phyloP scores from a whole-genome alignment of 2,797 vertebrate species.

The Morus bassanus region DNA sequence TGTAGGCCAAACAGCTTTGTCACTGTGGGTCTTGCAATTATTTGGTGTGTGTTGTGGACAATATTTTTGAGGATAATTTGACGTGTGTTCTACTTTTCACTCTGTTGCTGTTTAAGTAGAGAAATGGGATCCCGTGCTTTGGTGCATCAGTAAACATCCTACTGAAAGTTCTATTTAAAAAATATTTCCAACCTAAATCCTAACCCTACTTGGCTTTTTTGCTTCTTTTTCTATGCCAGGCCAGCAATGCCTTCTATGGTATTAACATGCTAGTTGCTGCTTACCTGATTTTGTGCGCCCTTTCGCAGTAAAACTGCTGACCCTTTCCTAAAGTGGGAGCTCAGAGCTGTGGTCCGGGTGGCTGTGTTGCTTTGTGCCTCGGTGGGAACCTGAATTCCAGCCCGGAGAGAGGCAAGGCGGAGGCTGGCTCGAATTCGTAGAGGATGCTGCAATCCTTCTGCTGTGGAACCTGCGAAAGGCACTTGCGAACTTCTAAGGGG shows the following conservation, averaged over 20 bases:
- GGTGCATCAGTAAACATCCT: background rate
- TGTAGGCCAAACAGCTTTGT: background rate
- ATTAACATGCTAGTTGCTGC: background rate
- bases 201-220: background rate
- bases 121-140: background rate
- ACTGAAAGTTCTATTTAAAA: background rate
- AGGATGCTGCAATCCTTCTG: background rate
- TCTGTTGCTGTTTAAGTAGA: background rate
- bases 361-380: background rate
- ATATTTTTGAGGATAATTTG: background rate
- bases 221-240: background rate
- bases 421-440: background rate
- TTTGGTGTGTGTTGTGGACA: background rate
- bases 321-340: background rate
- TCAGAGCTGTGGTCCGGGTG: background rate
- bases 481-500: background rate
- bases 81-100: background rate
- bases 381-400: background rate
- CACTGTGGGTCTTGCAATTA: background rate
- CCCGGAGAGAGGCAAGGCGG: too few relatives aligned
- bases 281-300: background rate
- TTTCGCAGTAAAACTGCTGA: background rate
- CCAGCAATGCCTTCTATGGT: background rate
- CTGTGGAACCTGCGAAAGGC: background rate
- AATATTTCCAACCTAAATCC: background rate